Base-by-base conservation (phyloP, 2,888 invertebrate species). In the Myopa testacea region DNA sequence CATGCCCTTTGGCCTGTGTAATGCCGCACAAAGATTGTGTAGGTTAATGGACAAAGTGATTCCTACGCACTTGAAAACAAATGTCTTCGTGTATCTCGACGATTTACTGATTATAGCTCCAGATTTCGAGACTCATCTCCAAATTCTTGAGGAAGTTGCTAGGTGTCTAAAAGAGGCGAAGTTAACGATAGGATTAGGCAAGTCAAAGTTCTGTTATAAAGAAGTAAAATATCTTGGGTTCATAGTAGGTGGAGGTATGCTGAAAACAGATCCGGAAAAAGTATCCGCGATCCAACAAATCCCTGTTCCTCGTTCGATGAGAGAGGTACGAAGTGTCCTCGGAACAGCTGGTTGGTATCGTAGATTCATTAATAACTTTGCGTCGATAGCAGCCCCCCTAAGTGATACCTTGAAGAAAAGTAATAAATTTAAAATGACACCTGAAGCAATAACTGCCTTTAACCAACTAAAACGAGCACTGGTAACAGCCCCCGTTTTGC, bases 291-390 rank as follows among this genome's bases (percentile, higher is more conserved):
- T 26, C 26, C 26, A 26, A 26, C 26, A 26, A 26, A 26, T 26
- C 1, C 26, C 26, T 26, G 26, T 26, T 26, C 26, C 26, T 26
- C 26, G 26, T 26, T 26, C 26, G 26, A 26, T 26, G 26, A 26
- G 26, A 26, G 26, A 26, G 26, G 26, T 26, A 26, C 26, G 26
- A 26, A 26, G 26, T 26, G 26, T 26, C 26, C 26, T 26, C 26
- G 26, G 26, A 26, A 26, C 26, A 26, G 58, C 79, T 4, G 78
- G 81, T 16, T 82, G 79, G 80, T 81, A 80, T 50, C 71, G 81
- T 7, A 67, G 79, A 12, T 80, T 79, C 38, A 58, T 78, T 4
- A 74, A 67, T 6, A 76, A 78, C 19, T 79, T 76, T 76, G 58
- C 77, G 5, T 12, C 26, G 6, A 7, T 78, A 34, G 77, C 78